Conservation (phyloP, 2,797 vertebrate species). For the Syngnathus rostellatus region DNA sequence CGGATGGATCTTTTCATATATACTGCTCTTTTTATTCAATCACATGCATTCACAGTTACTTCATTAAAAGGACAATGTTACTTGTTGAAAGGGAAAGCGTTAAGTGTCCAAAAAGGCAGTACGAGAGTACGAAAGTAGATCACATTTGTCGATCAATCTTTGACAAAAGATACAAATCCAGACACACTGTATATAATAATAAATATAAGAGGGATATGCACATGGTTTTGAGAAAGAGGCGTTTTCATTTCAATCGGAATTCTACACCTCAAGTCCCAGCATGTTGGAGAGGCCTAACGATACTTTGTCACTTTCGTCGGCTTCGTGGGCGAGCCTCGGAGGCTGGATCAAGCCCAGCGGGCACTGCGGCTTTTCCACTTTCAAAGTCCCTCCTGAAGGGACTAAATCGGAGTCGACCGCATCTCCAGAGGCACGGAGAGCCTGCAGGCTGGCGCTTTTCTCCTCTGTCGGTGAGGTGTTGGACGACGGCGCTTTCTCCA, state of each 20-base stretch:
- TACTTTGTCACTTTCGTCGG: constrained; percentile 49
- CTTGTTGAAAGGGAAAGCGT: constrained; percentile 10
- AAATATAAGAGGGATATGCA: constrained; percentile 49
- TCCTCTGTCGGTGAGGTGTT: constrained; percentile 29
- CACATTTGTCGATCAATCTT: constrained; percentile 8
- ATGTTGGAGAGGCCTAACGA: constrained; percentile 65
- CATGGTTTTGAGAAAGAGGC: constrained; percentile 24
- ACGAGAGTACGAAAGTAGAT: constrained; percentile 12
- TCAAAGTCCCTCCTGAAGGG: constrained; percentile 56
- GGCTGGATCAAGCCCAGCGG: constrained; percentile 21
- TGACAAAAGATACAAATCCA: constrained; percentile 14
- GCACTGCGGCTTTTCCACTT: constrained; percentile 51
- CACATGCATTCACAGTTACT: constrained; percentile 13
- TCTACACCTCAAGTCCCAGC: constrained; percentile 51
- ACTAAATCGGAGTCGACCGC: constrained; percentile 26
- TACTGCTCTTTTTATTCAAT: constrained; percentile 32
- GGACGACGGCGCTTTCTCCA: constrained; percentile 27
- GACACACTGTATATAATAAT: constrained; percentile 54
- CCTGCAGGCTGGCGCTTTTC: constrained; percentile 23
- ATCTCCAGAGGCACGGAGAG: constrained; percentile 19
- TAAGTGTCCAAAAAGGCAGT: constrained; percentile 5
- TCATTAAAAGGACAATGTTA: neutral
- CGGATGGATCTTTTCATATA: neutral
- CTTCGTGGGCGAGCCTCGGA: constrained; percentile 9
- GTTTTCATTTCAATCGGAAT: constrained; percentile 15